These are phyloP conservation scores for Lobophora halterata DNA, from an alignment of 2,888 invertebrate genomes.

Conservation along the genomic window DNA sequence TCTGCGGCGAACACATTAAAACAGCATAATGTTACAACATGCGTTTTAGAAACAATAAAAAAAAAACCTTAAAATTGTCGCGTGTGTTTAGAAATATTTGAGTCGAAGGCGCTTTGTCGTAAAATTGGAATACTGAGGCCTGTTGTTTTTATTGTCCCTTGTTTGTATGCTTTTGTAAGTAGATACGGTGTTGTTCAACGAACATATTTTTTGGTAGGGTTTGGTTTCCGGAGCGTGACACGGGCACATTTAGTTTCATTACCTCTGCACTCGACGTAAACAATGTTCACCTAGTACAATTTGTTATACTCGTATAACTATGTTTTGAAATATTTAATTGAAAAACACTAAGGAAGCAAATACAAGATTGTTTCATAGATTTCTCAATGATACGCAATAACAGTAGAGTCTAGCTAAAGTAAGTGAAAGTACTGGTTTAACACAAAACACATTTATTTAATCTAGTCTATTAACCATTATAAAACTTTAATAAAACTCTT, in stretches of 20 bases:
- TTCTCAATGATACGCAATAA: too few relatives aligned
- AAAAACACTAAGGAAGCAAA: too few relatives aligned
- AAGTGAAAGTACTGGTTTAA: too few relatives aligned
- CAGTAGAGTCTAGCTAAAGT: too few relatives aligned
- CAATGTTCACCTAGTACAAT: too few relatives aligned
- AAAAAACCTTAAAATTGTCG: constrained; percentile 8
- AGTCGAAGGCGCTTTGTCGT: constrained; percentile 11
- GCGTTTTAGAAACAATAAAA: constrained; percentile 16
- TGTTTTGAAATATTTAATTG: too few relatives aligned
- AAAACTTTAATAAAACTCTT: too few relatives aligned
- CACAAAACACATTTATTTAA: too few relatives aligned
- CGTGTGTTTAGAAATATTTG: constrained; percentile 16
- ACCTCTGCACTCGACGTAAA: constrained; percentile 10
- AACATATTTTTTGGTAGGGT: constrained; percentile 9
- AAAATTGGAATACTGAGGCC: constrained; percentile 17
- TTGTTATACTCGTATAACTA: too few relatives aligned
- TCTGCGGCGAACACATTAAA: constrained; percentile 20
- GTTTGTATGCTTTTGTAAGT: constrained; percentile 14
- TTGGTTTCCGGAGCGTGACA: constrained; percentile 23
- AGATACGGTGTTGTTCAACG: constrained; percentile 1
- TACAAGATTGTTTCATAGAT: too few relatives aligned
- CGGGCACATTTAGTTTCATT: constrained; percentile 9
- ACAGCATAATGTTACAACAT: constrained; percentile 9
- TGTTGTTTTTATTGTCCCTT: constrained; percentile 17
- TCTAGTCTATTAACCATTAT: too few relatives aligned